Base-by-base conservation (phyloP, 2,888 invertebrate species). In the Balanococcus diminutus region DNA sequence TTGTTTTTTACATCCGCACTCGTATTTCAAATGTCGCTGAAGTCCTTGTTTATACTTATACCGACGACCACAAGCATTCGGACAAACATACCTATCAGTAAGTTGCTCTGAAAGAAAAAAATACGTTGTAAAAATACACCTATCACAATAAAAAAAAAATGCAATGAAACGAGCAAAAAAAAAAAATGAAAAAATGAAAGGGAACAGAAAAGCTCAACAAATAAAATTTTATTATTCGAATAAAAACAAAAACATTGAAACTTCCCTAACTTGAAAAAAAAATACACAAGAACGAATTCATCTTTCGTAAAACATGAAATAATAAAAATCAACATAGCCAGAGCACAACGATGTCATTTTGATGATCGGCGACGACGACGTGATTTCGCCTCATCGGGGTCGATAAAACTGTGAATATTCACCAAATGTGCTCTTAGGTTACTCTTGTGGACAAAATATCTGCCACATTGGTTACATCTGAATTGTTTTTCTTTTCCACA, bases 1-100 rank as follows among this genome's bases (percentile, higher is more conserved):
- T 82, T 87, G 88, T 2, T 90, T 90, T n/a, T 89, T 89, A 87
- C 89, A 89, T 31, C 90, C 90, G 87, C 91, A 91, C 87, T 91
- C 90, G 82, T 90, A 89, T 87, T 89, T 89, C 86, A 90, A 87
- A 87, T 91, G 91, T 39, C 42, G 84, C 25, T 61, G 36, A 36
- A 88, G 75, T 81, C 87, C 87, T 22, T 88, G 83, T 36, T 87
- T 87, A 1, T 86, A 84, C 42, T 87, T 86, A 25, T 87, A 87
- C n/a, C 85, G 61, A 2, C 86, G 81, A 22, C 86, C 86, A 39
- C 87, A 87, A 19, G 83, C 25, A 67, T 86, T 87, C 14, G 87
- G 87, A 39, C 87, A 87, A 42, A 61, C 46, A 46, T 19, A 82
- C 19, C 81, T 56, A 22, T 8, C 22, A 46, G 2, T 2, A 46